Evolutionary conservation across 1,140 invertebrate genomes (phyloP), one percentile per base, ranked within the genome.

Genomic region (Dolichoris vasculosae): DNA sequence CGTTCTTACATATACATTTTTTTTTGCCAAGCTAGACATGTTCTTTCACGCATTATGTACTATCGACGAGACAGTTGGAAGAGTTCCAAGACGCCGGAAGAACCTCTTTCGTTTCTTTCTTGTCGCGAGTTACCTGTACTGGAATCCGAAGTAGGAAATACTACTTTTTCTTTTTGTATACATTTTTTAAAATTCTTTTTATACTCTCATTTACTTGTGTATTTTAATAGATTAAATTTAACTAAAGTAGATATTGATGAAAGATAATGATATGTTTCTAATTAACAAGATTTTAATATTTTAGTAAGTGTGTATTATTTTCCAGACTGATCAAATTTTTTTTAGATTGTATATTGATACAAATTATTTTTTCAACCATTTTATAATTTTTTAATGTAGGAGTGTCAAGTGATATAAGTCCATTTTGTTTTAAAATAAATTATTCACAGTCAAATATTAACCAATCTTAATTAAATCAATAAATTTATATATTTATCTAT

Each of bases 61-160:
- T 73, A 85, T 85, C 69, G 77, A 80, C 26, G 55, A 75, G 77
- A 55, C 77, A 73, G 84, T 85, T 85, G 84, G 84, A 85, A 75
- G 48, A n/a, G 63, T 17, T 84, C 83, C 83, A 84, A 84, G 51
- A 85, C 64, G 76, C 76, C 63, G 83, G 63, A 84, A 79, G 83
- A 84, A 8, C 32, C 32, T 40, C 38, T 69, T 23, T 30, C 20
- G 8, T 26, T 79, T 59, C n/a, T 59, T 77, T 77, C 46, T 77
- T 48, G 7, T 75, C 35, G 26, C n/a, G 40, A 26, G 17, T 46
- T 48, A 75, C 71, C 71, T 75, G 23, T 8, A 15, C 71, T 11
- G 35, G n/a, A 46, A 75, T 30, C 26, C 46, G 46, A 75, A 3
- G 26, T 30, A 4, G 13, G 35, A 13, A 32, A 30, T 46, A 20